A percentile compares a stretch with the other conserved stretches of the same genome.
Conservation (phyloP, 2,888 invertebrate genomes). For the Leptogaster cylindrica region DNA sequence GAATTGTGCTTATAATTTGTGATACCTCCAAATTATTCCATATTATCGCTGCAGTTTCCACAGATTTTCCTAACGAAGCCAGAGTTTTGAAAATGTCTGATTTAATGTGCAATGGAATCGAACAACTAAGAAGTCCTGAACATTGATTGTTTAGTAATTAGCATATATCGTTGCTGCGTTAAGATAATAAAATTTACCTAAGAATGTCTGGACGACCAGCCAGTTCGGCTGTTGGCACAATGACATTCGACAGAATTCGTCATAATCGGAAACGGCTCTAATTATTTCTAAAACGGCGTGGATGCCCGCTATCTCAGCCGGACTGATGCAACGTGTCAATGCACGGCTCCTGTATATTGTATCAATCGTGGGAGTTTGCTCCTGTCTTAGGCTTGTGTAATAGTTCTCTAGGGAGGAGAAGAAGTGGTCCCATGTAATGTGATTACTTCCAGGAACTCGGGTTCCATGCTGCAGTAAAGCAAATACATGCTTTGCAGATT, state of each 20-base stretch:
- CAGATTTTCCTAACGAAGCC: slow-evolving; percentile 78
- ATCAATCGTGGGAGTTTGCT: slow-evolving; percentile 70
- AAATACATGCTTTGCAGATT: slow-evolving; percentile 80
- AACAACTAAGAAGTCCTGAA: slow-evolving; percentile 80
- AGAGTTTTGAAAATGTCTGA: slow-evolving; percentile 80
- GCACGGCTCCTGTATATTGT: slow-evolving; percentile 68
- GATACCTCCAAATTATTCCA: slow-evolving; percentile 88
- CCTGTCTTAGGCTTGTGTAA: slow-evolving; percentile 75
- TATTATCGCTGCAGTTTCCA: slow-evolving; percentile 77
- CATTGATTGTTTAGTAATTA: background rate
- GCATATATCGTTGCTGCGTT: background rate
- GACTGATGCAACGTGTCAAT: slow-evolving; percentile 71
- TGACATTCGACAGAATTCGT: slow-evolving; percentile 79
- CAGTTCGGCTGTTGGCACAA: slow-evolving; percentile 89
- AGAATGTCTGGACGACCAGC: slow-evolving; percentile 79
- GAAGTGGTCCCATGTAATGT: slow-evolving; percentile 85
- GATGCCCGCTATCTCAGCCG: slow-evolving; percentile 84
- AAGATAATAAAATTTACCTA: too few species aligned
- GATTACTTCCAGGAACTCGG: slow-evolving; percentile 64
- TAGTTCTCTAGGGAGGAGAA: slow-evolving; percentile 78
- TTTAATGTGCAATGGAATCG: slow-evolving; percentile 84
- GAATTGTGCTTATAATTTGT: slow-evolving; percentile 76
- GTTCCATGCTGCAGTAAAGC: slow-evolving; percentile 73
- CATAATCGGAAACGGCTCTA: slow-evolving; percentile 77
- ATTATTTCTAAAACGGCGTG: slow-evolving; percentile 81